Conservation (phyloP, 2,113 vertebrate species). For the Silurus asotus region DNA sequence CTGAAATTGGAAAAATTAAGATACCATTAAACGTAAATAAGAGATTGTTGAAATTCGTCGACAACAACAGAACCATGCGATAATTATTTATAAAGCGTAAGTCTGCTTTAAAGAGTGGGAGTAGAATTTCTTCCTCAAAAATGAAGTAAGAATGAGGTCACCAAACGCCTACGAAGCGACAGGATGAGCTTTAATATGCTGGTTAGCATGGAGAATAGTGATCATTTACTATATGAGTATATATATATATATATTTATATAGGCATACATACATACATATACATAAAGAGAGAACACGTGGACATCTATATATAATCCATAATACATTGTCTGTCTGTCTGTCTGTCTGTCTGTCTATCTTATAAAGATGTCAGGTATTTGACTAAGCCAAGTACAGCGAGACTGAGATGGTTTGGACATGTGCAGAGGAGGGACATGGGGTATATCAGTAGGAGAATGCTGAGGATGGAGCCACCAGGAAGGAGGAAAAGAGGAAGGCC, state of each 20-base stretch:
- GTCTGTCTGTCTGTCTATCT: background rate
- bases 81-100: background rate
- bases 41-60: no score
- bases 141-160: slow-evolving; percentile 41
- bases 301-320: no score
- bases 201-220: slow-evolving; percentile 18
- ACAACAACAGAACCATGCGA: background rate
- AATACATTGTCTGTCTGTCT: no score
- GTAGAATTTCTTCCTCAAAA: background rate
- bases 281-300: no score
- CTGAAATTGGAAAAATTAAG: background rate
- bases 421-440: no score
- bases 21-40: background rate
- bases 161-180: slow-evolving; percentile 13
- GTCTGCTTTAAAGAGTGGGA: background rate
- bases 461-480: no score
- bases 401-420: no score
- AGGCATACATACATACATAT: no score
- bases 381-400: background rate
- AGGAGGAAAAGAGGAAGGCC: no score
- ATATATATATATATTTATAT: no score
- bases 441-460: no score
- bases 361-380: background rate
- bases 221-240: background rate
- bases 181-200: background rate